Conservation (phyloP, 2,797 vertebrate species). For the Pseudocheirus occidentalis region DNA sequence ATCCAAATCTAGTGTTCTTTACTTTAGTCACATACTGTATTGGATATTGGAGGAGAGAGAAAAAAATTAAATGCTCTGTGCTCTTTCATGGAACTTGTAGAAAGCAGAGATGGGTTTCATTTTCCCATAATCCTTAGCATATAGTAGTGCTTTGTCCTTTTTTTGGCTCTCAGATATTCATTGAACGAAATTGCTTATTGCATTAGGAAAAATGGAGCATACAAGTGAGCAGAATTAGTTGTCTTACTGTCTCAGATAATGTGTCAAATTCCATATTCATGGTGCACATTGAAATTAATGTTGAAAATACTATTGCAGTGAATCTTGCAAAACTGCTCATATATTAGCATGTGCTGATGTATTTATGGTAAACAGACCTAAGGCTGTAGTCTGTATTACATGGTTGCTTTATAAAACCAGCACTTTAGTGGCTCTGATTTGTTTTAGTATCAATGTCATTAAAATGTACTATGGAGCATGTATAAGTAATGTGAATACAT, state of each 20-base stretch:
- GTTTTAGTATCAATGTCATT: neutral
- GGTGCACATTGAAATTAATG: neutral
- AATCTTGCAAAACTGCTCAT: neutral
- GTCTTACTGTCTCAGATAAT: neutral
- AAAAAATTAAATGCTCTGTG: neutral
- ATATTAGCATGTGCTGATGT: neutral
- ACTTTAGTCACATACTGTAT: neutral
- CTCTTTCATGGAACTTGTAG: neutral
- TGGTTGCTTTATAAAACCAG: neutral
- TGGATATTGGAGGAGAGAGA: neutral
- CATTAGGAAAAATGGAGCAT: neutral
- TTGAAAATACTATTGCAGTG: neutral
- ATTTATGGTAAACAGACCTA: neutral
- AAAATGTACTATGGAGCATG: neutral
- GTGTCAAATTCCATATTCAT: neutral
- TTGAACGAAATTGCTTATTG: neutral
- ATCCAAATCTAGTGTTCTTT: neutral
- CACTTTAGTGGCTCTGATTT: neutral
- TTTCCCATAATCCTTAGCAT: neutral
- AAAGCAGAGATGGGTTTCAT: neutral
- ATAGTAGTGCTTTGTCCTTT: neutral
- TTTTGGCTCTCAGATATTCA: neutral
- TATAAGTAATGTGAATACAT: neutral
- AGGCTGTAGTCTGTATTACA: neutral
- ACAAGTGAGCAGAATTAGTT: neutral